Base-by-base conservation (phyloP, 2,797 vertebrate species). In the Cirrhinus mrigala region DNA sequence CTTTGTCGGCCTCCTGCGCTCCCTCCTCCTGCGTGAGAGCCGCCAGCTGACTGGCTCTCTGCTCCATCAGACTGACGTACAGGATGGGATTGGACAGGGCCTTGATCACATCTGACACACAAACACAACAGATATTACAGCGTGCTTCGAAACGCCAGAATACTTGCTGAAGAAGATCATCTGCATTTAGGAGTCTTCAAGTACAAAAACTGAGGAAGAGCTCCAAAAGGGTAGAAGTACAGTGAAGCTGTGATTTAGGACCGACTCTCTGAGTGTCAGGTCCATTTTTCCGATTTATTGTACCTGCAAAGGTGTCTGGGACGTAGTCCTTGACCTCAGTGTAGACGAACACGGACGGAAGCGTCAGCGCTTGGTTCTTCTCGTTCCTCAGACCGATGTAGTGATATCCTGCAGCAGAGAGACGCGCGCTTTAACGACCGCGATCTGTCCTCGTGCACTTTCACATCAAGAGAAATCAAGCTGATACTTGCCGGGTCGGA, bases 261-360 rank as follows among this genome's bases (percentile, higher is more conserved):
- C 12, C 24, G n/a, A 29, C 58, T 60, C 58, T 60, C 58, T 60
- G 58, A 60, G n/a, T 1, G 69, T 3, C 16, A 56, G 15, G 46
- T 27, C 27, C 3, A 11, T 27, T 60, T 58, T 33, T 58, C 37
- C n/a, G 37, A 48, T 14, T n/a, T 27, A 8, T 64, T 15, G 88
- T 92, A 99, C 98, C 98, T 94, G 98, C 98, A 1, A 97, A 99
- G 2, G 98, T 99, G 89, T 99, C 98, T 2, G 98, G 98, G 9
- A 99, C 98, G 0, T 99, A 99, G 91, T 99, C 98, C 88, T 99
- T 99, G 37, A 99, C 98, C 85, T 98, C 97, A 44, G 98, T 97
- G 88, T 97, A 99, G 76, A 99, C 96, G 88, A 99, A 99, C 88
- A 99, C 94, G 82, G 98, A 95, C 1, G 98, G 97, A 68, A 99